These are phyloP conservation scores for Diorhabda elongata DNA, from an alignment of 1,140 invertebrate species.

Conservation along the genomic window DNA sequence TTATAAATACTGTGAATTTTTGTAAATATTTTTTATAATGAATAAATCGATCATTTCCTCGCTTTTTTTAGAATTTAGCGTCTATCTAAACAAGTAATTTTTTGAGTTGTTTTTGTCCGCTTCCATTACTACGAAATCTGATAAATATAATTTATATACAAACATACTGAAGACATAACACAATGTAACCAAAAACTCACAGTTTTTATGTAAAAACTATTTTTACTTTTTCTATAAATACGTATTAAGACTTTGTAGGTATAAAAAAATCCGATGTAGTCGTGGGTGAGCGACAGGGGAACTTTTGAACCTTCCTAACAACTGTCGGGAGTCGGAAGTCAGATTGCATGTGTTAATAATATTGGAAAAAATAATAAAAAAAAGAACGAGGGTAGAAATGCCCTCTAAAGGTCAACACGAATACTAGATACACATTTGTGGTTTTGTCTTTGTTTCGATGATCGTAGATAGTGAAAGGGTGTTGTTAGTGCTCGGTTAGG, in stretches of 20 bases:
- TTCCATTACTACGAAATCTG: too few relatives aligned
- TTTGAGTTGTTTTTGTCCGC: too few relatives aligned
- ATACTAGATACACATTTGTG: slow-evolving; percentile 5
- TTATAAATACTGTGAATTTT: too few relatives aligned
- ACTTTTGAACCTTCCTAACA: slow-evolving; percentile 10
- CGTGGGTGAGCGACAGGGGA: slow-evolving; percentile 8
- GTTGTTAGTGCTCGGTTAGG: not conserved
- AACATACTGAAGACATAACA: not conserved
- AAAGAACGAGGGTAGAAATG: slow-evolving; percentile 10
- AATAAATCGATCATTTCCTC: too few relatives aligned
- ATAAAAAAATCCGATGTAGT: slow-evolving; percentile 8
- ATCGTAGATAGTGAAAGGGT: not conserved
- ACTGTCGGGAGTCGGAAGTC: slow-evolving; percentile 13
- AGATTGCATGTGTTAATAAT: slow-evolving; percentile 15
- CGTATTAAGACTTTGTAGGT: not conserved
- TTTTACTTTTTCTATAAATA: slow-evolving; percentile 13
- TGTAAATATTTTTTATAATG: too few relatives aligned
- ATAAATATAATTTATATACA: too few relatives aligned
- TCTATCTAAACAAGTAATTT: too few relatives aligned
- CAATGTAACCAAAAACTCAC: not conserved
- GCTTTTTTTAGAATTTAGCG: too few relatives aligned
- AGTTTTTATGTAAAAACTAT: slow-evolving; percentile 4
- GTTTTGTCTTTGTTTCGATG: slow-evolving; percentile 1
- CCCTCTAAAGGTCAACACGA: slow-evolving; percentile 12
- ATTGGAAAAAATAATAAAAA: not conserved